These are phyloP conservation scores for Lepidonotus clava DNA, from an alignment of 2,888 invertebrate species.

Conservation along the genomic window DNA sequence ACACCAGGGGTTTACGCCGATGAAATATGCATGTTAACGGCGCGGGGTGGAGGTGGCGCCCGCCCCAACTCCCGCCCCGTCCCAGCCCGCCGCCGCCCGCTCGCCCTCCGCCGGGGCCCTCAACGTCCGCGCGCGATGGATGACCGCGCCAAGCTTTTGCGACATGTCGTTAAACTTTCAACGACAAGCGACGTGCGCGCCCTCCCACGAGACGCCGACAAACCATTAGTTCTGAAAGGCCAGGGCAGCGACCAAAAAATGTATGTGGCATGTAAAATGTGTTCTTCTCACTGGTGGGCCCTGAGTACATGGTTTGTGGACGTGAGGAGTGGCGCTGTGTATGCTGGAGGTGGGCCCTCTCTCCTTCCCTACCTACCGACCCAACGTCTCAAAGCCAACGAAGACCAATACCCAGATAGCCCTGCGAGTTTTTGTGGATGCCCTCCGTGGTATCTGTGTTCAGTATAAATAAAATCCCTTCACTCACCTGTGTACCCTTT, in stretches of 20 bases:
- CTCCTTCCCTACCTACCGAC: too few species aligned
- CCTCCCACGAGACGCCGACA: slow-evolving; percentile 27
- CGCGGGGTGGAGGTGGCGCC: background rate
- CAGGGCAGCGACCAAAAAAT: background rate
- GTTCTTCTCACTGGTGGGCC: background rate
- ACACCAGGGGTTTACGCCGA: slow-evolving; percentile 44
- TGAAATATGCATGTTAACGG: slow-evolving; percentile 49
- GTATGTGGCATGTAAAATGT: slow-evolving; percentile 37
- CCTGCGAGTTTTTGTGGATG: too few species aligned
- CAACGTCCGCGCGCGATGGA: slow-evolving; percentile 13
- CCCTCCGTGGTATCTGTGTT: too few species aligned
- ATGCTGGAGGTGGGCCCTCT: too few species aligned
- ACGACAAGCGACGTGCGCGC: slow-evolving; percentile 52
- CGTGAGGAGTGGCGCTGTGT: background rate
- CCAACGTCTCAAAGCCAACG: too few species aligned
- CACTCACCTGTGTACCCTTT: too few species aligned
- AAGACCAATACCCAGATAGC: too few species aligned
- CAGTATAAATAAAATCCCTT: too few species aligned
- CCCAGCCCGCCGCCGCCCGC: slow-evolving; percentile 6
- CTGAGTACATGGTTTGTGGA: background rate
- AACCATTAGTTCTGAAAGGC: slow-evolving; percentile 34
- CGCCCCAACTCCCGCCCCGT: background rate
- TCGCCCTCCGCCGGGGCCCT: slow-evolving; percentile 36
- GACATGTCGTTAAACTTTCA: slow-evolving; percentile 54
- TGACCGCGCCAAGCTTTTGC: slow-evolving; percentile 43